Base-by-base conservation (phyloP, 2,888 invertebrate genomes). In the Hydriomena furcata region DNA sequence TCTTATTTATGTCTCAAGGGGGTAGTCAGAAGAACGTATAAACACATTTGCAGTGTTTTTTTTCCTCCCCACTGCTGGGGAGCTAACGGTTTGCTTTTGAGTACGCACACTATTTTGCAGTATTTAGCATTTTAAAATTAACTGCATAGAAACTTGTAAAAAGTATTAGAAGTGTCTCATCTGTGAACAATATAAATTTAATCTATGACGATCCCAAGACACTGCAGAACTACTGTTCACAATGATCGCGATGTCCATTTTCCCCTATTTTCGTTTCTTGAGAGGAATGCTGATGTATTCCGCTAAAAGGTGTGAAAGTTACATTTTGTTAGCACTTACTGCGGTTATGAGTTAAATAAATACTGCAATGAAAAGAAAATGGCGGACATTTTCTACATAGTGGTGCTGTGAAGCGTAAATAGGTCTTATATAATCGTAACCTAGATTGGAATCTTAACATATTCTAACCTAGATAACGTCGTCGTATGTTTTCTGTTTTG, bases 251-350 rank as follows among this genome's bases (percentile, higher is more conserved):
- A 43, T 34, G 49, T 38, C 43, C 49, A 50, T 50, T 52, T 52
- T 45, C 40, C 46, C 28, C 42, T 32, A 42, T 41, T 51, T 46
- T 37, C 36, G 45, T 37, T 51, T 4, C 52, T 42, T 31, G 46
- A 41, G 36, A 27, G 41, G 46, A 52, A 52, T 52, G 12, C 45
- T 52, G 51, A 51, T 51, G 52, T 30, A 31, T 32, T 6, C 37
- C 21, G 35, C 40, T 46, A 46, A 52, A 52, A 46, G 51, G 45
- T 52, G 42, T 41, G 45, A 45, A 41, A 45, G 45, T 46, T 21
- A 31, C 51, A 31, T 32, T 46, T 42, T 32, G 8, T 25, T 12
- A 28, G 17, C 8, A 30, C 46, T 37, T 52, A n/a, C 41, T 46
- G 46, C 32, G 46, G 32, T 46, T 52, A 46, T 46, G 21, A 11